Percentiles rank a stretch among this genome's conserved stretches.
These are phyloP conservation scores for Clanis bilineata DNA, from an alignment of 2,888 invertebrate species.

Conservation along the genomic window DNA sequence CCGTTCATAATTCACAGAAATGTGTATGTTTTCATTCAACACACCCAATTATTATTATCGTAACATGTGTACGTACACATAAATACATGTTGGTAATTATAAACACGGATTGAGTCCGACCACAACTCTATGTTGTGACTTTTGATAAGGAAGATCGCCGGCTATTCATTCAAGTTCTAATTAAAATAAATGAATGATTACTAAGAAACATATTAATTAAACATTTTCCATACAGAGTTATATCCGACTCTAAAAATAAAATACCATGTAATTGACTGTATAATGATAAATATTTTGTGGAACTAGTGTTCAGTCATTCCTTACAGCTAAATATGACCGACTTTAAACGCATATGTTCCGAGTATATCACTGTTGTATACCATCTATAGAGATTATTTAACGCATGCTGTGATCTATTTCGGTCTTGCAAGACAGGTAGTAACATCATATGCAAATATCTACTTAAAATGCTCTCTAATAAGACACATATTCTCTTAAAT, in stretches of 20 bases:
- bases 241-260: not conserved
- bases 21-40: conserved; percentile 26
- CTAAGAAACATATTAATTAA: conserved; percentile 25
- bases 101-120: conserved; percentile 43
- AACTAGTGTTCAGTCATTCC: not conserved
- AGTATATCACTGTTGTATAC: conserved; percentile 3
- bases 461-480: conserved; percentile 18
- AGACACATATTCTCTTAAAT: not conserved
- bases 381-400: conserved; percentile 12
- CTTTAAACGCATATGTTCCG: not conserved
- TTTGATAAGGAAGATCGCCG: conserved; percentile 58
- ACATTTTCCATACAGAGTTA: not conserved
- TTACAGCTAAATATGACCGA: conserved; percentile 4
- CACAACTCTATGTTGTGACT: conserved; percentile 40
- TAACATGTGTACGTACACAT: conserved; percentile 22
- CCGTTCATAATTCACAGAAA: conserved; percentile 19
- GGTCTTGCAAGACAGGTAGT: conserved; percentile 9
- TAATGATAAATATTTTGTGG: conserved; percentile 8
- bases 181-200: conserved; percentile 62
- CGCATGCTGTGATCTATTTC: conserved; percentile 12
- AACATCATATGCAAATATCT: conserved; percentile 41
- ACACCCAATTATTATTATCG: conserved; percentile 35
- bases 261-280: not conserved
- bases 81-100: conserved; percentile 23
- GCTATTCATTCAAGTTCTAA: conserved; percentile 62